Base-by-base conservation (phyloP, 2,797 vertebrate genomes). In the Rousettus madagascariensis region DNA sequence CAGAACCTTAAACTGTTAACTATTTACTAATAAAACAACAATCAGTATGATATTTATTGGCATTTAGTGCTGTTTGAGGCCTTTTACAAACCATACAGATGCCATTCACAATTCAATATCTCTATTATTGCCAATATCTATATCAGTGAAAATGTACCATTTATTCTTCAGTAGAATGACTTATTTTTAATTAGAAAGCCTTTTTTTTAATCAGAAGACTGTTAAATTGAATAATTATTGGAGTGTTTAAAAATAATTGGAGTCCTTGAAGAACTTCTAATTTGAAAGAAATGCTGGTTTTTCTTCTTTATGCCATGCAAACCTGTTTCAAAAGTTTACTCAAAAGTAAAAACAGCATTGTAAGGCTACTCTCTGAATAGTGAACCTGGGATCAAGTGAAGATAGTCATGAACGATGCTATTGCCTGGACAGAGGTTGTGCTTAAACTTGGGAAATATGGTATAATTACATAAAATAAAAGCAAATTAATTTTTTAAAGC, bases 201-300 rank as follows among this genome's bases (percentile, higher is more conserved):
- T n/a, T 94, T 90, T 91, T 77, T 71, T 33, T 33, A 61, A 83
- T 75, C 11, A 69, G 65, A 94, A 90, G 19, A 90, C 30, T 91
- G 11, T 85, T 71, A 78, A 46, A 66, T 53, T 43, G 75, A 72
- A 43, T 95, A 79, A 77, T 77, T 87, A 77, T 41, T 77, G 11
- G 7, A 38, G 15, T 71, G 2, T 83, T 96, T 33, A 80, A 68
- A 91, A 95, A 89, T 15, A 72, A 17, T 12, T 74, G 19, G 19
- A 95, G 61, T 87, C 36, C 71, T 51, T 30, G 55, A 43, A 87
- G 22, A 83, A 43, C 16, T 63, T 3, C 53, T 95, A n/a, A 84
- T 77, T 74, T 74, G 61, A 93, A 94, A 66, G 36, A 75, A 95
- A 43, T 66, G 26, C 41, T 75, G 36, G 19, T 41, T 75, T 57